Evolutionary conservation across 2,888 invertebrate species (phyloP).

Genomic region (Zaprionus bogoriensis): DNA sequence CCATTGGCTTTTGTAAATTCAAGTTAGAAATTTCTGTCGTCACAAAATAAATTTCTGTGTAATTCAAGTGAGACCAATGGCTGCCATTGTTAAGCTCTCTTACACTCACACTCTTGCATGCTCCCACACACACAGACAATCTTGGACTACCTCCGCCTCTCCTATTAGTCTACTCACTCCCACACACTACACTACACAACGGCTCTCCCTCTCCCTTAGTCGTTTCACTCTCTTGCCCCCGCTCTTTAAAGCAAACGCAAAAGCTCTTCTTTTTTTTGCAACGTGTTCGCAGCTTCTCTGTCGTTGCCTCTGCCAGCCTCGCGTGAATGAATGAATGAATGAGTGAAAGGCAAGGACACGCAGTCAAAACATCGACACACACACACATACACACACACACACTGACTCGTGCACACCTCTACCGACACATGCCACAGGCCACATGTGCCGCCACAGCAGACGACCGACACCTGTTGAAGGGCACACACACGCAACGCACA

Average conservation of each 20-base stretch:
- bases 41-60: conserved; percentile 48
- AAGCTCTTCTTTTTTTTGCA: conserved; percentile 12
- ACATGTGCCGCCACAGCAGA: conserved; percentile 27
- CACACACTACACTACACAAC: neutral
- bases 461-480: conserved; percentile 69
- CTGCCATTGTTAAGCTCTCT: conserved; percentile 31
- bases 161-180: neutral
- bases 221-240: neutral
- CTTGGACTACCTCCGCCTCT: too few relatives aligned
- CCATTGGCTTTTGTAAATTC: conserved; percentile 71
- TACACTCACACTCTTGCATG: conserved; percentile 29
- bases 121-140: conserved; percentile 6
- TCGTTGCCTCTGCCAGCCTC: neutral
- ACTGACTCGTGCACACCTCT: conserved; percentile 32
- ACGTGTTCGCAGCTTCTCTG: neutral
- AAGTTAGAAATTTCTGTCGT: conserved; percentile 46
- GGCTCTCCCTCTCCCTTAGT: neutral
- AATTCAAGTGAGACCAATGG: conserved; percentile 36
- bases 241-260: neutral
- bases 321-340: conserved; percentile 38
- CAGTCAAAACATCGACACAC: conserved; percentile 51
- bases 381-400: conserved; percentile 37
- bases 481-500: conserved; percentile 52
- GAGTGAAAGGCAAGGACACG: conserved; percentile 50
- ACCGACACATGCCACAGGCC: conserved; percentile 56